phyloP scores from a whole-genome alignment of 2,888 invertebrate genomes.

The Itoplectis maculator region DNA sequence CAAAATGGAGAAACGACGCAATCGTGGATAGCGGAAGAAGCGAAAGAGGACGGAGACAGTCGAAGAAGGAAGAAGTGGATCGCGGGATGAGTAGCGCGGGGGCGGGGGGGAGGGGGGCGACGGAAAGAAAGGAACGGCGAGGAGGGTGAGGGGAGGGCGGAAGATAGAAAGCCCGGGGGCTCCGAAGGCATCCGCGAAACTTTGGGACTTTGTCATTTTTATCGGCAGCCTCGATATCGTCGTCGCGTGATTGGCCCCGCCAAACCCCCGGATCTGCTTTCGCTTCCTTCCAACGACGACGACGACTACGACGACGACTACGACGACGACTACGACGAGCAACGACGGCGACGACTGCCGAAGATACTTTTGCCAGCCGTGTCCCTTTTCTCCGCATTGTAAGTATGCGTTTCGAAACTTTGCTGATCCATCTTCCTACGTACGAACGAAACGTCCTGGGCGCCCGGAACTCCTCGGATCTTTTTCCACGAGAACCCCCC shows the following conservation, averaged over 20 bases:
- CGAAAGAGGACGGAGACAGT: slow-evolving; percentile 59
- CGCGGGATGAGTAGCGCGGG: slow-evolving; percentile 60
- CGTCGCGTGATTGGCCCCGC: slow-evolving; percentile 77
- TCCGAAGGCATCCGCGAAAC: slow-evolving; percentile 68
- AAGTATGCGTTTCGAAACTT: slow-evolving; percentile 76
- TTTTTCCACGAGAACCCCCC: slow-evolving; percentile 7
- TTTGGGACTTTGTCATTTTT: slow-evolving; percentile 83
- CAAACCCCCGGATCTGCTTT: slow-evolving; percentile 19
- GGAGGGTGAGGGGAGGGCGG: slow-evolving; percentile 4
- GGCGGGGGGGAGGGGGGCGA: slow-evolving; percentile 29
- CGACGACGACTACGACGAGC: too few relatives aligned
- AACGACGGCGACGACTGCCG: not conserved
- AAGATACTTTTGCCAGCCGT: slow-evolving; percentile 8
- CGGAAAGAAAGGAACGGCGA: slow-evolving; percentile 25
- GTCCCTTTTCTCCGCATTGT: slow-evolving; percentile 26
- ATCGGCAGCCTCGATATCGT: slow-evolving; percentile 80
- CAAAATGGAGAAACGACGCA: slow-evolving; percentile 55
- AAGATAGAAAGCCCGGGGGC: slow-evolving; percentile 52
- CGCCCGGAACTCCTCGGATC: slow-evolving; percentile 27
- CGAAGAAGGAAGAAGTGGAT: slow-evolving; percentile 67
- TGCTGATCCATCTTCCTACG: slow-evolving; percentile 81
- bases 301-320: too few relatives aligned
- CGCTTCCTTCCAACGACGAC: not conserved
- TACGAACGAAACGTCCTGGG: slow-evolving; percentile 44
- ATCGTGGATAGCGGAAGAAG: slow-evolving; percentile 52